A percentile compares a stretch with the other conserved stretches of the same genome.
phyloP scores from a whole-genome alignment of 2,797 vertebrate genomes.

The Danionella dracula region DNA sequence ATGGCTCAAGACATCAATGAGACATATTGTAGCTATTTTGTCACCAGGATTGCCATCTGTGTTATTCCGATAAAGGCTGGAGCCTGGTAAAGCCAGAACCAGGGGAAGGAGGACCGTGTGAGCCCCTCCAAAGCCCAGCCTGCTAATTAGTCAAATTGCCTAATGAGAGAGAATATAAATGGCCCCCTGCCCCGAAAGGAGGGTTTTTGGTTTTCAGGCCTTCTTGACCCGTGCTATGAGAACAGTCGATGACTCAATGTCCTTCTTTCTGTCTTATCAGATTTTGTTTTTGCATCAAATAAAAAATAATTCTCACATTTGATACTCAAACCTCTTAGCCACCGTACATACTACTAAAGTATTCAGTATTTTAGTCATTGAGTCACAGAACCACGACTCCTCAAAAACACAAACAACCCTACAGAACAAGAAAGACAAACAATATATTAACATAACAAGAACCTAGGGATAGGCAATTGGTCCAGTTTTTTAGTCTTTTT shows the following conservation, averaged over 20 bases:
- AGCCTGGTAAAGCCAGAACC: slow-evolving; percentile 53
- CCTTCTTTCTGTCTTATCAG: no score
- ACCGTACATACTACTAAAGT: no score
- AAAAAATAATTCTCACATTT: no score
- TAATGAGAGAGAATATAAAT: slow-evolving; percentile 76
- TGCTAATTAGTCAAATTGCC: slow-evolving; percentile 71
- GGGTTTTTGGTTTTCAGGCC: slow-evolving; percentile 76
- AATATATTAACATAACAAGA: no score
- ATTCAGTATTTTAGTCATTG: no score
- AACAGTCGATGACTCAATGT: slow-evolving; percentile 77
- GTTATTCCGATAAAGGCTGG: slow-evolving; percentile 66
- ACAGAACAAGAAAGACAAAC: no score
- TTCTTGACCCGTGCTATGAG: slow-evolving; percentile 76
- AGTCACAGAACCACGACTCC: no score
- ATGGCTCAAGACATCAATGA: slow-evolving; percentile 65
- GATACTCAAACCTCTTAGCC: no score
- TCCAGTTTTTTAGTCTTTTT: no score
- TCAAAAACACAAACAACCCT: no score
- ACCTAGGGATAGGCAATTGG: no score
- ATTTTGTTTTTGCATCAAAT: no score
- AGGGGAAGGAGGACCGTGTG: slow-evolving; percentile 29
- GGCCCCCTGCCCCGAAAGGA: slow-evolving; percentile 67
- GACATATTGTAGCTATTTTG: slow-evolving; percentile 77
- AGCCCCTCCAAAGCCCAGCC: slow-evolving; percentile 51
- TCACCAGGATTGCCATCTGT: slow-evolving; percentile 76